Conservation (phyloP, 92 coral and sea anemone genomes). For the Scolanthus callimorphus region DNA sequence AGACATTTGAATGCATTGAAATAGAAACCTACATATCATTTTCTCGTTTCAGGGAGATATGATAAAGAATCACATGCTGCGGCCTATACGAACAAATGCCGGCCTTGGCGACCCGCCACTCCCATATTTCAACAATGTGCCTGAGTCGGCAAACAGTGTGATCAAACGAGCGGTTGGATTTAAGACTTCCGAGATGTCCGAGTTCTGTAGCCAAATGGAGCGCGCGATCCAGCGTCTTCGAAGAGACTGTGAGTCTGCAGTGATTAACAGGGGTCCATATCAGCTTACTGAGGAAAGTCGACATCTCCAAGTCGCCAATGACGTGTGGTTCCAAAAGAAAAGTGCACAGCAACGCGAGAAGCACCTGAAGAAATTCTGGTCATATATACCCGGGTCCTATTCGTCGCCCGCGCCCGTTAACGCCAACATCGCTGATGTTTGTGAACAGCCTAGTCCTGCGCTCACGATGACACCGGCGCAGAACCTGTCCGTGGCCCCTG, state of each 20-base stretch:
- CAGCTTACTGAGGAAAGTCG: constrained; percentile 7
- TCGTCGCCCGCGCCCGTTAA: not conserved
- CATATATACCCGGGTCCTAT: not conserved
- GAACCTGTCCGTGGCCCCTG: constrained; percentile 19
- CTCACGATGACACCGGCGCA: not conserved
- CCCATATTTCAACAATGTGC: constrained; percentile 6
- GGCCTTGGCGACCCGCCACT: constrained; percentile 6
- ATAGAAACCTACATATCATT: not conserved
- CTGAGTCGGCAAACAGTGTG: constrained; percentile 4
- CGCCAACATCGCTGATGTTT: not conserved
- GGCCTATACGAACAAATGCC: constrained; percentile 4
- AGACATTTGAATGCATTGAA: not conserved
- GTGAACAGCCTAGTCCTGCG: not conserved
- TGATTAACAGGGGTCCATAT: constrained; percentile 41
- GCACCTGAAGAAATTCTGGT: constrained; percentile 28
- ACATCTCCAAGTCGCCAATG: constrained; percentile 14
- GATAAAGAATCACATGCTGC: constrained; percentile 11
- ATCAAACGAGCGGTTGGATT: constrained; percentile 39
- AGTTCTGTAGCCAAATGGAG: constrained; percentile 37
- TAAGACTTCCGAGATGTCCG: constrained; percentile 29
- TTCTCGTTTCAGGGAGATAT: constrained; percentile 1
- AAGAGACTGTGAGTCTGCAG: constrained; percentile 46
- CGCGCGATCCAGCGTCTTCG: constrained; percentile 22
- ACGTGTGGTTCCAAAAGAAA: constrained; percentile 37
- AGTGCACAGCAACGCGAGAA: constrained; percentile 30